Percentiles rank a stretch among this genome's conserved stretches.
These are phyloP conservation scores for Phania funesta DNA, from an alignment of 2,888 invertebrate species.

Conservation along the genomic window DNA sequence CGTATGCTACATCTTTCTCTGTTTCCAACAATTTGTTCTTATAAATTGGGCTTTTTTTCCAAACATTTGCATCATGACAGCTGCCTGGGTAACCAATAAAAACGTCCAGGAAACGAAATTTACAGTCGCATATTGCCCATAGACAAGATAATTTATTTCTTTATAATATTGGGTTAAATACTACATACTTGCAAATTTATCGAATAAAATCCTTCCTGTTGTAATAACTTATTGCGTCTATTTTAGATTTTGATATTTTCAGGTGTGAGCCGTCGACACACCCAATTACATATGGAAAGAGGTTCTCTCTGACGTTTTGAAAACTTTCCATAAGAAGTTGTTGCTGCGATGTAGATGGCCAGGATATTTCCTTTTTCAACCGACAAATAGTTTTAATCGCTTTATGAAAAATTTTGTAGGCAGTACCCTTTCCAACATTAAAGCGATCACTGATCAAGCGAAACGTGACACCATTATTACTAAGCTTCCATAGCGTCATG, in stretches of 20 bases:
- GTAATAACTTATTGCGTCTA: too few relatives aligned
- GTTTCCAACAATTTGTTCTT: background rate
- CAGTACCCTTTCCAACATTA: slow-evolving; percentile 35
- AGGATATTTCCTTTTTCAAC: background rate
- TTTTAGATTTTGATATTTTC: slow-evolving; percentile 7
- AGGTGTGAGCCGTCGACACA: slow-evolving; percentile 20
- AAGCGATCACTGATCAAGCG: slow-evolving; percentile 27
- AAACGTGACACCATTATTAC: slow-evolving; percentile 9
- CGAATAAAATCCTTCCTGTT: too few relatives aligned
- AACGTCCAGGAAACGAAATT: too few relatives aligned
- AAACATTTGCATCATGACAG: too few relatives aligned
- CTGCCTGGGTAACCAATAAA: too few relatives aligned
- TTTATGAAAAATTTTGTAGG: slow-evolving; percentile 45
- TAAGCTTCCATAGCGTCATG: too few relatives aligned
- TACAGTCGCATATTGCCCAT: too few relatives aligned
- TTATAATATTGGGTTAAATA: too few relatives aligned
- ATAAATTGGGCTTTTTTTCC: too few relatives aligned
- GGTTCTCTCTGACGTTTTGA: slow-evolving; percentile 5
- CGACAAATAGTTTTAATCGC: slow-evolving; percentile 19
- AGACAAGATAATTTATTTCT: too few relatives aligned
- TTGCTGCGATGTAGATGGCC: background rate
- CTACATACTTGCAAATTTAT: too few relatives aligned
- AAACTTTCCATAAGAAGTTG: slow-evolving; percentile 15
- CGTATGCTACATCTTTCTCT: slow-evolving; percentile 6
- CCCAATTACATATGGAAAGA: slow-evolving; percentile 28